Evolutionary conservation across 2,888 invertebrate species (phyloP).

Genomic region (Papilio elwesi): DNA sequence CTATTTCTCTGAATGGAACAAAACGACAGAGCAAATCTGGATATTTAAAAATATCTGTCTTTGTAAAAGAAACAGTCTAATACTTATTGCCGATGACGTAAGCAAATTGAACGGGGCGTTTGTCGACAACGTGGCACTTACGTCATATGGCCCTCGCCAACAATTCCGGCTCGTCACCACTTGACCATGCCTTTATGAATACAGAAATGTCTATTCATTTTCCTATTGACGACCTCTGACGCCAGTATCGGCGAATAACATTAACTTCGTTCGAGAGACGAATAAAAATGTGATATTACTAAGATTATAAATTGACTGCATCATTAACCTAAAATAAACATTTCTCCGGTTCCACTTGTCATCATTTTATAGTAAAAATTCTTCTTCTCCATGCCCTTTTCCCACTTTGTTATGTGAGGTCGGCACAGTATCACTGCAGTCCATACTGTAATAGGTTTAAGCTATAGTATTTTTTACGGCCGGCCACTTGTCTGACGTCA

Average conservation of each 20-base stretch:
- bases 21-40: neutral
- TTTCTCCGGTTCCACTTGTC: too few relatives aligned
- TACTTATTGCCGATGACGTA: slow-evolving; percentile 18
- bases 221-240: neutral
- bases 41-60: neutral
- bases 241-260: neutral
- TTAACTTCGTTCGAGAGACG: neutral
- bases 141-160: slow-evolving; percentile 27
- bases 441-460: too few relatives aligned
- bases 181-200: slow-evolving; percentile 14
- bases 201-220: slow-evolving; percentile 12
- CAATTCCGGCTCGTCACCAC: slow-evolving; percentile 13
- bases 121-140: slow-evolving; percentile 3
- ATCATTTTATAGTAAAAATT: too few relatives aligned
- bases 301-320: neutral
- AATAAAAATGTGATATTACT: neutral
- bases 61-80: neutral
- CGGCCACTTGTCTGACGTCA: too few relatives aligned
- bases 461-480: too few relatives aligned
- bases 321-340: too few relatives aligned
- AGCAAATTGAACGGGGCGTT: slow-evolving; percentile 1
- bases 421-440: too few relatives aligned
- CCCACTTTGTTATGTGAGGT: too few relatives aligned
- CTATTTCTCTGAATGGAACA: too few relatives aligned
- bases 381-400: too few relatives aligned